Base-by-base conservation (phyloP, 2,797 vertebrate species). In the Coregonus ussuriensis region DNA sequence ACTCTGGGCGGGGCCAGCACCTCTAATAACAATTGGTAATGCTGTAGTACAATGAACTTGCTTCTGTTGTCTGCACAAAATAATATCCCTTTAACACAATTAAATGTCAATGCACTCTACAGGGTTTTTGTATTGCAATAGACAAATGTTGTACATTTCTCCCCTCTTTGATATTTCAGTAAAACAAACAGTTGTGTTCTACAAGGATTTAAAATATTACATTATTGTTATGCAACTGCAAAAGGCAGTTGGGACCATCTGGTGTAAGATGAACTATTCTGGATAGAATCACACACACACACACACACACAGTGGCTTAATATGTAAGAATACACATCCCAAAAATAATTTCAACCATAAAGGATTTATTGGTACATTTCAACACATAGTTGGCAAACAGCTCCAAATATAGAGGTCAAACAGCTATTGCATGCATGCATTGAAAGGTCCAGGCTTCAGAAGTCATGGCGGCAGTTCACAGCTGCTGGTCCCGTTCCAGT, bases 401-500 rank as follows among this genome's bases (percentile, higher is more conserved):
- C 31, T 33, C 65, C 65, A 33, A 16, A 67, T 33, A 6, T 18
- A 65, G 3, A 21, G 59, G 59, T 6, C 7, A 25, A 65, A 25
- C 18, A 25, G 62, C 3, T 9, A 25, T 11, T 25, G 18, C 7
- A 5, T 25, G 59, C 2, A 29, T 63, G 59, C 59, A 63, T 65
- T 21, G 5, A 15, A 15, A 35, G 65, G 33, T 16, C 4, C 31
- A 15, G 3, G 31, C 31, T 5, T 66, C 29, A 37, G 29, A 29
- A 25, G 4, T 63, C 51, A 29, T 75, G 66, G 81, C 75, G 37
- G 76, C 79, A 67, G 65, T 62, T 68, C 41, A 71, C 56, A 31
- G 62, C 74, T 81, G 72, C 47, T 66, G 47, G 47, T 74, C 51
- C 76, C 35, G 6, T 51, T 74, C 81, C 84, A 83, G 65, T 31